Percentiles rank a stretch among this genome's conserved stretches.
These are phyloP conservation scores for Valencia hispanica DNA, from an alignment of 2,797 vertebrate genomes.

Conservation along the genomic window DNA sequence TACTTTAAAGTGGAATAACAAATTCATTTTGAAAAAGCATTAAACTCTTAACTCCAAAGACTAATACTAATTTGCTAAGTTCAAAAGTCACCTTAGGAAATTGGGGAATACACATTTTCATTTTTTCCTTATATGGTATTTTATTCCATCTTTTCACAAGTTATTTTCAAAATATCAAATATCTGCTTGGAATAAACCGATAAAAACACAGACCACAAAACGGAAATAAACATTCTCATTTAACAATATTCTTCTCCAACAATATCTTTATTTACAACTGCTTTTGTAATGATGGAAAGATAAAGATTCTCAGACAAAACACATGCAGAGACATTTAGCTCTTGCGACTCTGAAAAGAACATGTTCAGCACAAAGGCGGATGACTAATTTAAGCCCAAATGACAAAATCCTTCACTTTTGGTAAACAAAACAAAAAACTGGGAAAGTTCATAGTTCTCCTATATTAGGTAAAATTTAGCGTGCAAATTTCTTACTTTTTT, in stretches of 20 bases:
- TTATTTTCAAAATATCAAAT: not conserved
- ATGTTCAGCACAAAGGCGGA: not conserved
- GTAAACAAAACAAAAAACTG: not conserved
- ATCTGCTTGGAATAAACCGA: too few relatives aligned
- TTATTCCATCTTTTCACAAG: not conserved
- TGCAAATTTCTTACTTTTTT: not conserved
- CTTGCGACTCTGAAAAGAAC: not conserved
- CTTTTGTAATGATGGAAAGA: not conserved
- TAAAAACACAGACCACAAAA: not conserved
- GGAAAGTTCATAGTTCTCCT: not conserved
- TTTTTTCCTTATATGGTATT: not conserved
- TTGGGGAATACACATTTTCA: not conserved
- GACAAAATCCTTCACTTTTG: not conserved
- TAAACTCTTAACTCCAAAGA: not conserved
- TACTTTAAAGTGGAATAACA: not conserved
- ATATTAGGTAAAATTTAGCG: not conserved
- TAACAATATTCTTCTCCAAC: not conserved
- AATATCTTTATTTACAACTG: not conserved
- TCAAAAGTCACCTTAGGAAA: not conserved
- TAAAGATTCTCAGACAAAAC: not conserved
- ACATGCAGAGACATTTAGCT: not conserved
- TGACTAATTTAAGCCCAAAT: not conserved
- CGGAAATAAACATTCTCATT: not conserved
- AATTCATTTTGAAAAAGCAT: not conserved
- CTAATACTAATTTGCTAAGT: not conserved